Evolutionary conservation across 2,797 vertebrate species (phyloP).

Genomic region (Enteromius treurensis): DNA sequence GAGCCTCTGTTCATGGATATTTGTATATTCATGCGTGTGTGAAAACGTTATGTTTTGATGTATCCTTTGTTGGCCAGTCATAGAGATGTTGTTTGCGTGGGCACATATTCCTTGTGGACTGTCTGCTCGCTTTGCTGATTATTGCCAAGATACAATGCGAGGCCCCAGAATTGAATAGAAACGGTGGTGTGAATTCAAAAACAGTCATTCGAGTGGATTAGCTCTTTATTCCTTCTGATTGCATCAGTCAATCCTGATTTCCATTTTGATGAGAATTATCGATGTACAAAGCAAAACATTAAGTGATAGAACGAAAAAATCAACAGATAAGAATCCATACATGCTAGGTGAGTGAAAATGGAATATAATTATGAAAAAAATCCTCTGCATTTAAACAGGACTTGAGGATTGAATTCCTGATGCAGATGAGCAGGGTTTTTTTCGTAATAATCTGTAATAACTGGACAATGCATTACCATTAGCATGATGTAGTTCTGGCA

Average conservation of each 20-base stretch:
- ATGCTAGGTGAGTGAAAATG: background rate
- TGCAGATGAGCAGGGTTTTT: background rate
- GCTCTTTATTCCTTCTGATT: slow-evolving; percentile 47
- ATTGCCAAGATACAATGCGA: slow-evolving; percentile 45
- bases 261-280: slow-evolving; percentile 59
- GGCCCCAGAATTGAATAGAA: slow-evolving; percentile 30
- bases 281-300: slow-evolving; percentile 50
- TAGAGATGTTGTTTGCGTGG: slow-evolving; percentile 37
- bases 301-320: slow-evolving; percentile 29
- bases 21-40: slow-evolving; percentile 16
- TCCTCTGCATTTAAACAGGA: slow-evolving; percentile 1
- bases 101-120: slow-evolving; percentile 42
- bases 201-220: slow-evolving; percentile 54
- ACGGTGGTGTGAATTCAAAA: slow-evolving; percentile 33
- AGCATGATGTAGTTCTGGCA: background rate
- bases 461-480: background rate
- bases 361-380: background rate
- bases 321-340: slow-evolving; percentile 7
- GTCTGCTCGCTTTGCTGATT: slow-evolving; percentile 18
- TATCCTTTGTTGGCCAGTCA: slow-evolving; percentile 34
- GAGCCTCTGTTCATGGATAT: slow-evolving; percentile 26
- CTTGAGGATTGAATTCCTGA: background rate
- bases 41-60: slow-evolving; percentile 8
- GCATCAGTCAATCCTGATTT: slow-evolving; percentile 54
- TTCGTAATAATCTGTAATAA: background rate